Evolutionary conservation across 2,888 invertebrate genomes (phyloP).

Genomic region (Athetis lepigone): DNA sequence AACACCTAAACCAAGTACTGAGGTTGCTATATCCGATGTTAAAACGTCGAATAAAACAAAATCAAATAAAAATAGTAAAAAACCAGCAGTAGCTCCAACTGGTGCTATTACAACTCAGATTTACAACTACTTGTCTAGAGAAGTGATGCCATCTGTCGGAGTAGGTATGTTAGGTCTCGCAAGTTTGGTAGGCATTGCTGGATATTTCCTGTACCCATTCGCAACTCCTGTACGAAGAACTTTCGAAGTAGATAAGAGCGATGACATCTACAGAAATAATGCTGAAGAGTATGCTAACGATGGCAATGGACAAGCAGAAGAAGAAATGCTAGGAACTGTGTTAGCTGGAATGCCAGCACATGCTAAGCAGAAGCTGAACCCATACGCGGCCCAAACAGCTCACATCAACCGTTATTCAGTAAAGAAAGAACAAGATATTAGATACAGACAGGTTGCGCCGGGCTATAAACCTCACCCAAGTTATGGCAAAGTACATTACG

Average conservation of each 20-base stretch:
- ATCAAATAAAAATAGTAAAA: constrained; percentile 80
- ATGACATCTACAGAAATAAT: constrained; percentile 92
- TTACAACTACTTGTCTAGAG: constrained; percentile 94
- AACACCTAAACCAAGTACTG: constrained; percentile 79
- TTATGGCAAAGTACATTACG: constrained; percentile 79
- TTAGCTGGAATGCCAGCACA: constrained; percentile 92
- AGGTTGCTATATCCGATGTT: constrained; percentile 77
- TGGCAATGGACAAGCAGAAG: constrained; percentile 93
- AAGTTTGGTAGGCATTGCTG: constrained; percentile 93
- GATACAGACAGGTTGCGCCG: constrained; percentile 84
- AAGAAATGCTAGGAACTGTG: constrained; percentile 94
- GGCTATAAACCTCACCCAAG: constrained; percentile 81
- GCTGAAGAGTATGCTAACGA: constrained; percentile 92
- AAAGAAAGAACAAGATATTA: constrained; percentile 86
- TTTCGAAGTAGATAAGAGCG: constrained; percentile 92
- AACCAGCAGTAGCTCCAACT: constrained; percentile 76
- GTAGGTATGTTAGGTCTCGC: constrained; percentile 94
- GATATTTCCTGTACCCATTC: constrained; percentile 94
- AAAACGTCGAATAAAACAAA: constrained; percentile 91
- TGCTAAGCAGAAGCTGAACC: constrained; percentile 84
- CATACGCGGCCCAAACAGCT: constrained; percentile 85
- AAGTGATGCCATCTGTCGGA: constrained; percentile 95
- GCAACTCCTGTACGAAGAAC: constrained; percentile 92
- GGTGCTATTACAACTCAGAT: constrained; percentile 93
- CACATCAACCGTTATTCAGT: constrained; percentile 81